Conservation (phyloP, 2,888 invertebrate genomes). For the Polydrusus cervinus region DNA sequence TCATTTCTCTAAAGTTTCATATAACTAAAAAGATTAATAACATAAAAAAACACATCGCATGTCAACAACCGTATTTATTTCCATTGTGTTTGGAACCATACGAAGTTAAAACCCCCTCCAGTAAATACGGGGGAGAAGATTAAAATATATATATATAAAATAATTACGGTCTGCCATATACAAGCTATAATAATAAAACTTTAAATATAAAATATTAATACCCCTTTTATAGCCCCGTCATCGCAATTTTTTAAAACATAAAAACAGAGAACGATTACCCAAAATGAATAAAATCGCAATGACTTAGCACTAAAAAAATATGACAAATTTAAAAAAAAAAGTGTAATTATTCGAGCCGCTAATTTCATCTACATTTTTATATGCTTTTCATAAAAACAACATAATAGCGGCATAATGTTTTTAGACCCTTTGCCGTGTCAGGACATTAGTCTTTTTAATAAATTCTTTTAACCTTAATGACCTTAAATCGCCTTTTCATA, state of each 20-base stretch:
- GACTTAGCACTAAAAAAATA: slow-evolving; percentile 4
- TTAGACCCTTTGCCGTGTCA: slow-evolving; percentile 4
- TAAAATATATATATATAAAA: no score
- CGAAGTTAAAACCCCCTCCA: no score
- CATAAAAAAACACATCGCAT: no score
- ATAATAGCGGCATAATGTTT: slow-evolving; percentile 14
- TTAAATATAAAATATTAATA: no score
- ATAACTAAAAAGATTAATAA: no score
- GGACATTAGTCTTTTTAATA: slow-evolving; percentile 20
- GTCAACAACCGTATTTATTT: no score
- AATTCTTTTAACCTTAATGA: slow-evolving; percentile 15
- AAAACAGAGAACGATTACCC: neutral
- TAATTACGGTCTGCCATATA: no score
- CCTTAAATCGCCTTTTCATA: slow-evolving; percentile 11
- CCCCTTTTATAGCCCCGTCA: no score
- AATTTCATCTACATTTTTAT: slow-evolving; percentile 3
- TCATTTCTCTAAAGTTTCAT: no score
- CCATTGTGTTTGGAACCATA: no score
- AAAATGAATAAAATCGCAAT: neutral
- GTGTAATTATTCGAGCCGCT: neutral
- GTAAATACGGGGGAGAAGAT: no score
- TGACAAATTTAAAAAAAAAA: neutral
- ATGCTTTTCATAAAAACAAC: slow-evolving; percentile 6
- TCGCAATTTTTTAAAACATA: neutral
- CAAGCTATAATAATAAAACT: no score